Evolutionary conservation across 1,140 invertebrate species (phyloP), one percentile per base, ranked within the genome.

Genomic region (Lasioglossum albipes): DNA sequence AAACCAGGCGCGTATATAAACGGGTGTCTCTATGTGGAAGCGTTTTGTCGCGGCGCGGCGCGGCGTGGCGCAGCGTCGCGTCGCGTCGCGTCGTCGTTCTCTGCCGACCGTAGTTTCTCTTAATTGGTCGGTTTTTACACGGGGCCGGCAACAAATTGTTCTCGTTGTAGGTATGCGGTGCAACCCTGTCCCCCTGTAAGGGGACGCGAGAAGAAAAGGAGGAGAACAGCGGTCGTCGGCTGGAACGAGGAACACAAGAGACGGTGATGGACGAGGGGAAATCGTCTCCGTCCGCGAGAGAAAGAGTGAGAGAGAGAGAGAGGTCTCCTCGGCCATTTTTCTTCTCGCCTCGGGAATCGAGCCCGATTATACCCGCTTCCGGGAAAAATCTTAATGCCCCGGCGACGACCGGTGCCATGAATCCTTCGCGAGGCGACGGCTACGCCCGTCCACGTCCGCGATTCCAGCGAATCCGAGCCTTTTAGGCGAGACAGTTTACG

Each of bases 121-220:
- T 93, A 93, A 93, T 93, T 92, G 91, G 86, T 89, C 84, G 70
- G 85, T 93, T 93, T 92, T 93, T 92, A 88, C 88, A 83, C 13
- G 52, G 61, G 0, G 31, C 61, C 73, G 70, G 81, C 75, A 89
- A 92, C 91, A 93, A 93, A 93, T 93, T 93, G 91, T 91, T 84
- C 84, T 72, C 82, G 85, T 87, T 90, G 88, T 91, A 87, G 90
- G 84, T 88, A 90, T 89, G 89, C 85, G 83, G 72, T 41, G 66
- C 65, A 80, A 62, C 64, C 82, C 74, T 67, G 62, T 81, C 62
- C 20, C n/a, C 57, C 57, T 18, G n/a, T n/a, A 59, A 10, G 5
- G 5, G 57, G 20, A 59, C 20, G 20, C 6, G 20, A 59, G 13
- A 10, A 27, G 49, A 36, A 13, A 41, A 71, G 36, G 49, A 62